Evolutionary conservation across 1,140 invertebrate genomes (phyloP).

Genomic region (Latrodectus geometricus): DNA sequence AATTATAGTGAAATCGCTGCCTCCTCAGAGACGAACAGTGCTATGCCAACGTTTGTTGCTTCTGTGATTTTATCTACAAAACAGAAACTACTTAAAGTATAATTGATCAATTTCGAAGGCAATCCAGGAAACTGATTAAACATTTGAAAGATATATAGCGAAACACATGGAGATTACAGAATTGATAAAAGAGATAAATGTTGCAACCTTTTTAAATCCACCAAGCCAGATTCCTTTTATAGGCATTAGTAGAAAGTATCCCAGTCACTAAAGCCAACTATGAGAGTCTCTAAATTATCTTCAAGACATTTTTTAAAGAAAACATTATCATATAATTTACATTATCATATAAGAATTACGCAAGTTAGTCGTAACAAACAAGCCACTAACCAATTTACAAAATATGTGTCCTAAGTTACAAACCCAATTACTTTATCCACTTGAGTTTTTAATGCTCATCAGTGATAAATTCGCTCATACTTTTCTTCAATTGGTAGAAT

Average conservation of each 20-base stretch:
- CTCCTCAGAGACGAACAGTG: no score
- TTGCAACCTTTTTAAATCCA: neutral
- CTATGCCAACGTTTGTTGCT: no score
- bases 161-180: neutral
- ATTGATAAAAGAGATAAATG: slow-evolving; percentile 9
- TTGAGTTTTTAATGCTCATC: neutral
- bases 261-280: slow-evolving; percentile 31
- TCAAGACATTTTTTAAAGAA: slow-evolving; percentile 55
- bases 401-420: neutral
- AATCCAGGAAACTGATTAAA: neutral
- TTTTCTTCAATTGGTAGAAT: neutral
- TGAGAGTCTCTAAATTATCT: slow-evolving; percentile 50
- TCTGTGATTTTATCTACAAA: neutral
- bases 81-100: neutral
- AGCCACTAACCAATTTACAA: neutral
- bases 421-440: neutral
- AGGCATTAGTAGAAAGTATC: slow-evolving; percentile 61
- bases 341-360: slow-evolving; percentile 50
- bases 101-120: slow-evolving; percentile 4
- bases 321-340: slow-evolving; percentile 54
- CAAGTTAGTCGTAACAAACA: neutral
- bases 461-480: neutral
- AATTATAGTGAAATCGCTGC: no score
- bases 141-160: neutral
- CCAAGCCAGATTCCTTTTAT: neutral